These are phyloP conservation scores for Malurus melanocephalus DNA, from an alignment of 2,113 vertebrate genomes.

Conservation along the genomic window DNA sequence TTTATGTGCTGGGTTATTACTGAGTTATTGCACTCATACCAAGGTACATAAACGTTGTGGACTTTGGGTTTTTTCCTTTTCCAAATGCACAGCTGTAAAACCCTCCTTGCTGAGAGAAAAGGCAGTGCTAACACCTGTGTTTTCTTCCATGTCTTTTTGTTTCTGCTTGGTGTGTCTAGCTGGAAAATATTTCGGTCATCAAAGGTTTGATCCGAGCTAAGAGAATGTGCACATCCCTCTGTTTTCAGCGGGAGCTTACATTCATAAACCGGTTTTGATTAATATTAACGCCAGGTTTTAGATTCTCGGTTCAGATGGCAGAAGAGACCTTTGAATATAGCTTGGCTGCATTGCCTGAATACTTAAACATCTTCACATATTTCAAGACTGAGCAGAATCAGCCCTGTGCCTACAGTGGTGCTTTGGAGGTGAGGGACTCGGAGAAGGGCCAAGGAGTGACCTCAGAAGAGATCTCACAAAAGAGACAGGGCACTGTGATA, in stretches of 20 bases:
- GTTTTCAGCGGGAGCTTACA: not conserved
- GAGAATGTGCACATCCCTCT: not conserved
- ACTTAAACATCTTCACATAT: slow-evolving; percentile 6
- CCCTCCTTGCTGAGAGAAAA: slow-evolving; percentile 8
- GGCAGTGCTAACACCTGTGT: not conserved
- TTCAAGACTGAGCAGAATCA: not conserved
- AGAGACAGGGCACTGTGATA: not conserved
- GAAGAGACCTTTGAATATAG: slow-evolving; percentile 48
- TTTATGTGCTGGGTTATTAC: slow-evolving; percentile 13
- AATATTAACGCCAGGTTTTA: slow-evolving; percentile 57
- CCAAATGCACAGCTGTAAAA: not conserved
- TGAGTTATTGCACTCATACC: slow-evolving; percentile 16
- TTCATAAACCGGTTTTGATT: slow-evolving; percentile 21
- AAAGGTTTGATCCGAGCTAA: not conserved
- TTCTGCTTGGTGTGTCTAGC: slow-evolving; percentile 5
- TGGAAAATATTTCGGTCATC: not conserved
- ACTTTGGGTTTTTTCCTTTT: not conserved
- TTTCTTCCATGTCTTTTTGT: not conserved
- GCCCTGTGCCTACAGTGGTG: not conserved
- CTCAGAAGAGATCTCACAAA: slow-evolving; percentile 5
- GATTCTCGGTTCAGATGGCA: slow-evolving; percentile 14
- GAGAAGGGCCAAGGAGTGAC: not conserved
- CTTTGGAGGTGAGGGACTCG: not conserved
- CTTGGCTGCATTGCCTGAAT: slow-evolving; percentile 30
- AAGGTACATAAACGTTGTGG: not conserved